Base-by-base conservation (phyloP, 2,113 vertebrate genomes). In the Cebidichthys violaceus region DNA sequence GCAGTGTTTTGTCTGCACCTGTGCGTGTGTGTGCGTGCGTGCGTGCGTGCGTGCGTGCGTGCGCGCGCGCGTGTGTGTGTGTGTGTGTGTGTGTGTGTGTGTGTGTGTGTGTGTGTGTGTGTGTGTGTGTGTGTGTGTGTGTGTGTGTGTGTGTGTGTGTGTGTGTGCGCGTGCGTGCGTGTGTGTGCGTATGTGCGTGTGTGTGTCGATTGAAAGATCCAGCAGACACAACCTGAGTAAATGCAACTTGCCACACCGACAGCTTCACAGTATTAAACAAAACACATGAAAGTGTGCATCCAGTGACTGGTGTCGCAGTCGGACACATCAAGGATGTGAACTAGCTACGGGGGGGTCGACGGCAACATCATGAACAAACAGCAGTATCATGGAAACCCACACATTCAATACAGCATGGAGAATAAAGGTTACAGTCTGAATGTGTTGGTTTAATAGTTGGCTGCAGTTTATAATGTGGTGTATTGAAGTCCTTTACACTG, bases 1-100 rank as follows among this genome's bases (percentile, higher is more conserved):
- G 79, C 80, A 1, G 78, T 9, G 50, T 79, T 88, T 86, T 90
- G 82, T 89, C 71, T 83, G 68, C 74, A 89, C 90, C 87, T 86
- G 81, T 68, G 78, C 41, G 18, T 47, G 65, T 70, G 75, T 57
- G 47, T 60, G 69, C 15, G 47, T 0, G 60, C 41, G 66, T 35
- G 24, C 3, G 17, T 33, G 47, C 20, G 41, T 60, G 18, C 22
- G 52, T 57, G 47, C 20, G 41, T 52, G 18, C n/a, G 50, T 55
- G 39, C 8, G 8, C n/a, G n/a, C n/a, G n/a, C n/a, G n/a, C n/a
- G n/a, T n/a, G n/a, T n/a, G n/a, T n/a, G n/a, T n/a, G n/a, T n/a
- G n/a, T n/a, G n/a, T n/a, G n/a, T n/a, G n/a, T n/a, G n/a, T n/a
- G n/a, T n/a, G n/a, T n/a, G n/a, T n/a, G n/a, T n/a, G n/a, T n/a